Percentiles rank a stretch among this genome's conserved stretches.
phyloP scores from a whole-genome alignment of 2,888 invertebrate genomes.

The Dicycla oo region DNA sequence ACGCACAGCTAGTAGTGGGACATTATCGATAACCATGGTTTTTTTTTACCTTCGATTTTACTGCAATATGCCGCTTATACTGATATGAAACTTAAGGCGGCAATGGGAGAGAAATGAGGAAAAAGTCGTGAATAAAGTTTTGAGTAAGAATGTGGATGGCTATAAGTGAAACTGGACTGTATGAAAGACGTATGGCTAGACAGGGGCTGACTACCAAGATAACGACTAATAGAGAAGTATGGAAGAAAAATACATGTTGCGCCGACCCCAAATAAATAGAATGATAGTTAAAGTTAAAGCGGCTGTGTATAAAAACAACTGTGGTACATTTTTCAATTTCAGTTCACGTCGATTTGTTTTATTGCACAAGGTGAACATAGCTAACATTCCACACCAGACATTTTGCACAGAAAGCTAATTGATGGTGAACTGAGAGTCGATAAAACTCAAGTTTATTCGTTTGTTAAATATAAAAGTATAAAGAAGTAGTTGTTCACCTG shows the following conservation, averaged over 20 bases:
- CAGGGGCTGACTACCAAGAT: not conserved
- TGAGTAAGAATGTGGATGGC: not conserved
- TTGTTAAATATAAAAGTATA: conserved; percentile 47
- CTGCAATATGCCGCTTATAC: too few relatives aligned
- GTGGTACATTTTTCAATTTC: not conserved
- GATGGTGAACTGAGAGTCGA: conserved; percentile 38
- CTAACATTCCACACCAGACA: conserved; percentile 17
- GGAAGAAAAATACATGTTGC: not conserved
- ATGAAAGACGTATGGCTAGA: not conserved
- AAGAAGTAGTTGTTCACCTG: conserved; percentile 44
- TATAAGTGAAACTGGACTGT: not conserved
- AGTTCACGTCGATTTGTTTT: not conserved
- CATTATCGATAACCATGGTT: conserved; percentile 2
- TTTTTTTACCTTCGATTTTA: not conserved
- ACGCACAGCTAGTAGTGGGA: conserved; percentile 35
- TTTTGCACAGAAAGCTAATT: conserved; percentile 41
- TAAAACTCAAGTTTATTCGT: conserved; percentile 47
- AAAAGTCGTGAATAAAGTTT: too few relatives aligned
- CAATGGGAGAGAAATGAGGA: too few relatives aligned
- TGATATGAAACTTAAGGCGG: not conserved
- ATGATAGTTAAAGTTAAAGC: not conserved
- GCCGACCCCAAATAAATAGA: not conserved
- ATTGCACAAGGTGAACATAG: not conserved
- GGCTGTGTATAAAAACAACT: not conserved
- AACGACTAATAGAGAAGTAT: not conserved